Evolutionary conservation across 1,140 invertebrate genomes (phyloP).

Genomic region (Meloidogyne chitwoodi): DNA sequence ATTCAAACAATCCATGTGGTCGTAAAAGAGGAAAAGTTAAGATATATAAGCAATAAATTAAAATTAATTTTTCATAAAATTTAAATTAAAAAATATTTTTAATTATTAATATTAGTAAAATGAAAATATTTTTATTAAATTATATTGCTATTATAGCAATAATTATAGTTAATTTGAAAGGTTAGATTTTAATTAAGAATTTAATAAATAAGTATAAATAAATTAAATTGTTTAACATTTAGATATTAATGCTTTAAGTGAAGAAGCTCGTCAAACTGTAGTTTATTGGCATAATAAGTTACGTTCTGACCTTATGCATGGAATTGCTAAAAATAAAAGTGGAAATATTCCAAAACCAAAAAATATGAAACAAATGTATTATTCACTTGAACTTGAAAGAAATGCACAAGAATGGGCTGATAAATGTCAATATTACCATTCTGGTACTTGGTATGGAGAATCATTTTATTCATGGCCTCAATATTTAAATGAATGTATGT

Average conservation of each 20-base stretch:
- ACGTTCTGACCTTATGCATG: neutral
- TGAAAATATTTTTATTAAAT: neutral
- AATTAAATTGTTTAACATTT: neutral
- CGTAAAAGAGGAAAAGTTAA: neutral
- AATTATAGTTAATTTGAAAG: neutral
- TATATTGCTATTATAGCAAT: neutral
- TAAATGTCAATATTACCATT: neutral
- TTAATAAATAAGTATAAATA: neutral
- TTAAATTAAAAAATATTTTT: neutral
- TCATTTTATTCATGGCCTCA: neutral
- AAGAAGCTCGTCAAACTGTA: neutral
- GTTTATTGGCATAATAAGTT: neutral
- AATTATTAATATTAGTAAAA: neutral
- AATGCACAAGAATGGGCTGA: neutral
- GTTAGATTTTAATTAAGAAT: neutral
- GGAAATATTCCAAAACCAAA: neutral
- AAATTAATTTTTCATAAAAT: neutral
- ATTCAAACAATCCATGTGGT: neutral
- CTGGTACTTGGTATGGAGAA: neutral
- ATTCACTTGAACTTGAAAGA: neutral
- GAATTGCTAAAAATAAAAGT: neutral
- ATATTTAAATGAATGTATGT: neutral
- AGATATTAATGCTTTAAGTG: neutral
- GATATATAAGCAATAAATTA: neutral
- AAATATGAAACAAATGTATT: neutral